These are phyloP conservation scores for Cerceris ruficornis DNA, from an alignment of 2,888 invertebrate species.

Conservation along the genomic window DNA sequence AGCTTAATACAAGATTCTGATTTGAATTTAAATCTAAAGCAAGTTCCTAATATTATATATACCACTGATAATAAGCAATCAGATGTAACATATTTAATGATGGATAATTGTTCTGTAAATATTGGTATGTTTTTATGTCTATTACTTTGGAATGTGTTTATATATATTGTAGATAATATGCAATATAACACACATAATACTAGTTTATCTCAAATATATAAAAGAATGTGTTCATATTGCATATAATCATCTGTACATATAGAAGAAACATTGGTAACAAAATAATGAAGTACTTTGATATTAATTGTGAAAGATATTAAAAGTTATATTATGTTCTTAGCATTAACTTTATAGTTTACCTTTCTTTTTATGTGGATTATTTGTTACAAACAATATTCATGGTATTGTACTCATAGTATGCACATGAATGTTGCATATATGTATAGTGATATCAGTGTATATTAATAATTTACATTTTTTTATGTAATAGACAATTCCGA, in stretches of 20 bases:
- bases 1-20: slow-evolving; percentile 30
- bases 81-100: slow-evolving; percentile 66
- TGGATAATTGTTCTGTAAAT: slow-evolving; percentile 55
- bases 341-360: background rate
- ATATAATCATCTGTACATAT: slow-evolving; percentile 24
- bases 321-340: background rate
- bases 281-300: slow-evolving; percentile 2
- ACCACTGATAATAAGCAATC: slow-evolving; percentile 46
- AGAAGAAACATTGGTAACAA: slow-evolving; percentile 60
- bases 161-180: too few relatives aligned
- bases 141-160: background rate
- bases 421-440: background rate
- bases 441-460: background rate
- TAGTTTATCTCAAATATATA: too few relatives aligned
- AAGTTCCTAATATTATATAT: slow-evolving; percentile 49
- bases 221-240: too few relatives aligned
- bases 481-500: slow-evolving; percentile 44
- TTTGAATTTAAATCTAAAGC: slow-evolving; percentile 31
- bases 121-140: slow-evolving; percentile 51
- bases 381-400: slow-evolving; percentile 13
- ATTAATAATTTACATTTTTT: slow-evolving; percentile 4
- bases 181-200: too few relatives aligned
- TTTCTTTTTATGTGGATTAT: background rate
- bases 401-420: slow-evolving; percentile 19
- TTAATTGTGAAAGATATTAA: background rate